Percentiles rank a stretch among this genome's conserved stretches.
Evolutionary conservation across 1,140 invertebrate species (phyloP).

Genomic region (Aphaenogaster ashmeadi): DNA sequence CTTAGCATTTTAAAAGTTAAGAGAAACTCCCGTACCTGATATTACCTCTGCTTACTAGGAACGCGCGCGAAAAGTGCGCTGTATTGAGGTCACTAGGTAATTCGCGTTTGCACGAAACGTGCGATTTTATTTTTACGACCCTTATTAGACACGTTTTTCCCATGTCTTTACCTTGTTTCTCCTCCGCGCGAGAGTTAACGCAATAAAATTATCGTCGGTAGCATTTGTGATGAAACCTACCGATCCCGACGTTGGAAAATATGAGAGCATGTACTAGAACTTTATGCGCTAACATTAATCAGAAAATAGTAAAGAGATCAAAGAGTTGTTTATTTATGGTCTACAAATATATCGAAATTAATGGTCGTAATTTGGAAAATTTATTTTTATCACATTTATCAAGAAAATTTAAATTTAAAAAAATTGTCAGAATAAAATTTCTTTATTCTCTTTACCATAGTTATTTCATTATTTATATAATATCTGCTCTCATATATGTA

Average conservation of each 20-base stretch:
- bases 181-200: conserved; percentile 10
- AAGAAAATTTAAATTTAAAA: no score
- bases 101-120: conserved; percentile 60
- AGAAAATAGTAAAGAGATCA: neutral
- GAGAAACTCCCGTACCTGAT: neutral
- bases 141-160: conserved; percentile 59
- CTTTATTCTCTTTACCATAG: neutral
- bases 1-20: conserved; percentile 15
- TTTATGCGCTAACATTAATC: neutral
- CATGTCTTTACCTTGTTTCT: conserved; percentile 3
- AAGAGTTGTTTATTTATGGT: neutral
- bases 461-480: neutral
- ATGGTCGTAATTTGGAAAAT: neutral
- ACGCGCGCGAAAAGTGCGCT: conserved; percentile 40
- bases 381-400: neutral
- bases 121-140: conserved; percentile 68
- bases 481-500: neutral
- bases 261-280: neutral
- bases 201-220: conserved; percentile 11
- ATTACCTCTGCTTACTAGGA: conserved; percentile 12
- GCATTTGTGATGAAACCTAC: conserved; percentile 1
- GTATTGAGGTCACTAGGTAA: conserved; percentile 61
- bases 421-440: no score
- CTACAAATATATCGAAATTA: neutral
- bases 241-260: conserved; percentile 5